phyloP scores from a whole-genome alignment of 2,797 vertebrate species.

The Hippocampus kuda region DNA sequence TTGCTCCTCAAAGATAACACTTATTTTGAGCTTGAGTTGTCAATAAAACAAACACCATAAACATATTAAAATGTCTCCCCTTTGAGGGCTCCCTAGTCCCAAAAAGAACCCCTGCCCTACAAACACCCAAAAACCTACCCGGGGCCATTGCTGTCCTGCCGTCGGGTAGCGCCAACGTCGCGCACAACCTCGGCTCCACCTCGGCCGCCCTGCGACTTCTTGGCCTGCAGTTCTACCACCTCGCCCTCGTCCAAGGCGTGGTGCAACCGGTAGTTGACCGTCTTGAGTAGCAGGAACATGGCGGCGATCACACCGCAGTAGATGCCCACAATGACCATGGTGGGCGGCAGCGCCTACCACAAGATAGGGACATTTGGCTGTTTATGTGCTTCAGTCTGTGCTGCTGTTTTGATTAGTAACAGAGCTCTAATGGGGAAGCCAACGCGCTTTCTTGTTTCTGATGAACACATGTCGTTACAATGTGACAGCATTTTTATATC shows the following conservation, averaged over 20 bases:
- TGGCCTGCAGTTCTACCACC: conserved; percentile 83
- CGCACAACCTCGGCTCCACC: conserved; percentile 71
- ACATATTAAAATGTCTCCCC: no score
- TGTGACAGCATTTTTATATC: no score
- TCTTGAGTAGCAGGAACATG: conserved; percentile 93
- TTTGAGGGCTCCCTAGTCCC: no score
- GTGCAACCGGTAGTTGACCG: conserved; percentile 94
- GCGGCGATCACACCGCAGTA: conserved; percentile 93
- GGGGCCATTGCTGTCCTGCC: conserved; percentile 88
- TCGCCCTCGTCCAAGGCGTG: conserved; percentile 94
- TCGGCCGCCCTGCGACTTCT: conserved; percentile 70
- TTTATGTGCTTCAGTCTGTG: neutral
- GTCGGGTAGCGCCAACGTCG: conserved; percentile 65
- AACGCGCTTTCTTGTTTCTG: no score
- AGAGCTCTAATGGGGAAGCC: no score
- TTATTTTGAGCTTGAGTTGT: no score
- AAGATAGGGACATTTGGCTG: neutral
- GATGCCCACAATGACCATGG: conserved; percentile 94
- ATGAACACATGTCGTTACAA: no score
- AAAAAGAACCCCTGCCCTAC: neutral
- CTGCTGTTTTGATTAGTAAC: neutral
- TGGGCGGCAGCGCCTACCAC: conserved; percentile 86
- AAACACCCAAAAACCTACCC: conserved; percentile 69
- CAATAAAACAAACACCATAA: no score
- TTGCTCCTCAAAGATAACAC: no score